Base-by-base conservation (phyloP, 2,888 invertebrate species). In the Ophion slaviceki region DNA sequence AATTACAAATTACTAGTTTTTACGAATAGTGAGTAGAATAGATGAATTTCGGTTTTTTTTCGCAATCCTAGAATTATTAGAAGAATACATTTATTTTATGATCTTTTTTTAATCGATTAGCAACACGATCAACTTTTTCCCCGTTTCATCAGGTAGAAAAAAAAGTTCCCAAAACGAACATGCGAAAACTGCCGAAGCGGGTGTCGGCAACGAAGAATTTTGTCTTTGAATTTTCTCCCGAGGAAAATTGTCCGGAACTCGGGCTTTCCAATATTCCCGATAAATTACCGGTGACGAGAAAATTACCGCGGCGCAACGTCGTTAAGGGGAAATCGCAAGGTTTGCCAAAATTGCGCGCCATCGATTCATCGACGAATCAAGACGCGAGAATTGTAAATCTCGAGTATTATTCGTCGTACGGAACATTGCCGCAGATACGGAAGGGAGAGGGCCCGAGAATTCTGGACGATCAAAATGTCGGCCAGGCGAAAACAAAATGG, bases 171-270 rank as follows among this genome's bases (percentile, higher is more conserved):
- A 47, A 6, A n/a, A 17, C 4, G 28, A 79, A 71, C 1, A 75
- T 84, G 80, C 47, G 57, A 57, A 83, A 66, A 79, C 47, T 57
- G 28, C 28, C 70, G 4, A 87, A 88, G 71, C 88, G 90, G 40
- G 70, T 88, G 53, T 59, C 90, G 8, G 92, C 92, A 0, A 92
- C 92, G 5, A 91, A 85, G n/a, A 89, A 91, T 81, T 86, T 91
- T 24, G 80, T 91, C 3, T 90, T 88, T 11, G 91, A 92, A 72
- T 90, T 92, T 76, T 80, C 88, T 79, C 86, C 90, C 0, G 85
- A 86, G 40, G 88, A 64, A 4, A 86, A 83, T 62, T 57, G 70
- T 14, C 59, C 81, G 10, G 28, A 24, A 45, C 10, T 70, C 20
- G 28, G 24, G n/a, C 47, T 24, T 20, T 4, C 40, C 17, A 61